Percentiles rank a stretch among this genome's conserved stretches.
These are phyloP conservation scores for Matsumyia berberina DNA, from an alignment of 2,888 invertebrate genomes.

Conservation along the genomic window DNA sequence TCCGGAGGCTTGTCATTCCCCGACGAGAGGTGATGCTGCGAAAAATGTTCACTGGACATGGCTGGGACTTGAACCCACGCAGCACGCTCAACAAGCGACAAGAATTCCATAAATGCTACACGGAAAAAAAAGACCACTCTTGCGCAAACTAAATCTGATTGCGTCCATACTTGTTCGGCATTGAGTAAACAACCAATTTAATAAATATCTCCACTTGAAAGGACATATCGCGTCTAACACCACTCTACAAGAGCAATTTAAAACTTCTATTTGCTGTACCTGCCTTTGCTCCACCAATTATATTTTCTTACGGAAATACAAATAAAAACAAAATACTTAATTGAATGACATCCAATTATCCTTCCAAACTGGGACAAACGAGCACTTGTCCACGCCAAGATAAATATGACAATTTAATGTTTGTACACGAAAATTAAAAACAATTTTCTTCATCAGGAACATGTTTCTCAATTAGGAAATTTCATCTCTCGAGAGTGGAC, in stretches of 20 bases:
- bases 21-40: too few relatives aligned
- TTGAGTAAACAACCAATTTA: too few relatives aligned
- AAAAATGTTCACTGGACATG: too few relatives aligned
- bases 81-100: too few relatives aligned
- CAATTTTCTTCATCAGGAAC: conserved; percentile 54
- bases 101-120: too few relatives aligned
- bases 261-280: neutral
- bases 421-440: conserved; percentile 60
- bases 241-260: too few relatives aligned
- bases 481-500: conserved; percentile 32
- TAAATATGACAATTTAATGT: conserved; percentile 55
- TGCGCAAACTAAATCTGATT: too few relatives aligned
- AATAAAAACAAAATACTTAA: conserved; percentile 17
- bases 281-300: neutral
- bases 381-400: conserved; percentile 34
- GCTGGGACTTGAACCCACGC: too few relatives aligned
- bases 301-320: neutral
- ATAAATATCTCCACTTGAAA: too few relatives aligned
- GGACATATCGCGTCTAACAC: neutral
- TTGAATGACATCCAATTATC: conserved; percentile 39
- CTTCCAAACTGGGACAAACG: conserved; percentile 31
- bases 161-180: too few relatives aligned
- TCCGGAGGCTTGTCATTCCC: too few relatives aligned
- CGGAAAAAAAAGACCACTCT: too few relatives aligned
- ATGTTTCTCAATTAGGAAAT: conserved; percentile 62